Evolutionary conservation across 1,140 invertebrate genomes (phyloP), one percentile per base, ranked within the genome.

Genomic region (Diuraphis noxia): DNA sequence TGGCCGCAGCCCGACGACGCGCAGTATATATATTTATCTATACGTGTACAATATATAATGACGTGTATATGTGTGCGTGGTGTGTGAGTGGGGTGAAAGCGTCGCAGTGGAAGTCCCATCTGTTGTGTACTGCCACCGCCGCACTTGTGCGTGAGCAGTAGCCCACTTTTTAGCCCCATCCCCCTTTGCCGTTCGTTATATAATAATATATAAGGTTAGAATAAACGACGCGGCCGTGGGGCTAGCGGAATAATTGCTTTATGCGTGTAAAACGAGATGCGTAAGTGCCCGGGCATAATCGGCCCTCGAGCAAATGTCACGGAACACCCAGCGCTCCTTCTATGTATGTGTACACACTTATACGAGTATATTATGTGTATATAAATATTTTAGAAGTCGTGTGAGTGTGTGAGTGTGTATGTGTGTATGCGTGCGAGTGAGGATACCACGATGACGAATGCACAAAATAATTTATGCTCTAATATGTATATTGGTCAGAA

Each of bases 241-340:
- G 56, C 38, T 89, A 77, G 72, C 72, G 88, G 40, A 79, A 90
- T 90, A 79, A 90, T 90, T 90, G 72, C 72, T 90, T 79, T 90
- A 90, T 21, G 72, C 63, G 49, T 88, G 63, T 88, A 88, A 63
- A 88, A 88, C 36, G 88, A 77, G 56, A 90, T 46, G 88, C 8
- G n/a, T 77, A 79, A 90, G 88, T 90, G 72, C 56, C 41, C 40
- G 88, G 88, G n/a, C 84, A 25, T 88, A 63, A 63, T 40, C 49
- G 52, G 52, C 40, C 63, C 56, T 41, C 88, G 41, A 81, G 72
- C 56, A 79, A 90, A 90, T 46, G 88, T 90, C 88, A 90, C 72
- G 38, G 49, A 41, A 86, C 85, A 36, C 85, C 85, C 85, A 13
- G 30, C 41, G 40, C 38, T 49, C 79, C 30, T 7, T 5, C 77